Base-by-base conservation (phyloP, 2,888 invertebrate species). In the Margaritifera margaritifera region DNA sequence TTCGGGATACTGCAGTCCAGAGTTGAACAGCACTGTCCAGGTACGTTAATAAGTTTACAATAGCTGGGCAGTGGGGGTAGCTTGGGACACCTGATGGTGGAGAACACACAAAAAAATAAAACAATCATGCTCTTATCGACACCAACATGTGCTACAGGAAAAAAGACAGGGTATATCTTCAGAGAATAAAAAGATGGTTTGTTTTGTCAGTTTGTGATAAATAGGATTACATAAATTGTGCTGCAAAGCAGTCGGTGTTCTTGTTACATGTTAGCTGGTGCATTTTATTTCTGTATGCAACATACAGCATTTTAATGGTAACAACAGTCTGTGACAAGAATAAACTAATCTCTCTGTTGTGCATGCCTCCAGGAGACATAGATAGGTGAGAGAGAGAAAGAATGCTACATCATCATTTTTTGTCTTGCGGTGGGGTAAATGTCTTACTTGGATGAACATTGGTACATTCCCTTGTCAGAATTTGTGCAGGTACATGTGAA, bases 1-100 rank as follows among this genome's bases (percentile, higher is more conserved):
- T 74, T 72, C 25, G 84, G 83, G 51, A 81, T 79, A 66, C 81
- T 79, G 67, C 84, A 84, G 62, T 66, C 74, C 52, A 84, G 69
- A 24, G 77, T 72, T 51, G 80, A 77, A 63, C 84, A 84, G 72
- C 84, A 84, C 74, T 82, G 78, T 20, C 84, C 84, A 20, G 84
- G 83, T 22, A 83, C 75, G 22, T 15, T 60, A 56, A 73, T 75
- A 71, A 75, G 75, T 22, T 69, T 71, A 73, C 84, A 84, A 72
- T 81, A 83, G 54, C 62, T 63, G 3, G 84, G 84, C 22, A 84
- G 75, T 11, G 77, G 74, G 61, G 83, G 83, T 68, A 80, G 80
- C 31, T 68, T 62, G 52, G 84, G 81, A 61, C 84, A 84, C 69
- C 84, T 84, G 78, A 24, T 63, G 67, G 52, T 6, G 27, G 25